Base-by-base conservation (phyloP, 2,113 vertebrate species). In the Empidonax traillii region DNA sequence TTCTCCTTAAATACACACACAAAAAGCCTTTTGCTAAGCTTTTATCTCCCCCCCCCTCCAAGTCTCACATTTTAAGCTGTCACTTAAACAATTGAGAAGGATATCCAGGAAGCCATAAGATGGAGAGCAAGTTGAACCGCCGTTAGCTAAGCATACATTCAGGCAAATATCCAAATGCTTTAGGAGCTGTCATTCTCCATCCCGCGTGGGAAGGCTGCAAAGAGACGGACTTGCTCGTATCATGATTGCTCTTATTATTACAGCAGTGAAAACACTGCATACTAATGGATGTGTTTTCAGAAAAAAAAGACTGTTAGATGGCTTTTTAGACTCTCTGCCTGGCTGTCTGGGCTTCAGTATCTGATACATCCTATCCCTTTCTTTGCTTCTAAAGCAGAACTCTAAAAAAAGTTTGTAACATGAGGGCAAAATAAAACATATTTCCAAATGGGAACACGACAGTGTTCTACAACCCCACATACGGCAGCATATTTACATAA, bases 401-500 rank as follows among this genome's bases (percentile, higher is more conserved):
- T 37, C 90, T 43, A 94, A 95, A 95, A 94, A 94, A 97, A 96
- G 74, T 94, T 94, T 84, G 59, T 35, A 88, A 87, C 51, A 22
- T 30, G 46, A 97, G 95, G 91, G 92, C 87, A 81, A 97, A 94
- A 96, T 95, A 88, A 94, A 97, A 90, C 93, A 62, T 95, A 96
- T 97, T 97, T 97, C 96, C 96, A 97, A 97, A 97, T 83, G 63
- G 91, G 96, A 96, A 86, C 91, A 96, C 62, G 52, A 96, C 85
- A 92, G 93, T 84, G 66, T 77, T 87, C 87, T 95, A 94, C 89
- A 75, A 79, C 86, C 76, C 95, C 95, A 86, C 92, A 97, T 95
- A 94, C 56, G 49, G 97, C 93, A 94, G 96, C 97, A 86, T 97
- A 97, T 98, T 98, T 98, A 98, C 96, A 97, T 96, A 98, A 98